These are phyloP conservation scores for Chiloscyllium plagiosum DNA, from an alignment of 2,113 vertebrate species.

Conservation along the genomic window DNA sequence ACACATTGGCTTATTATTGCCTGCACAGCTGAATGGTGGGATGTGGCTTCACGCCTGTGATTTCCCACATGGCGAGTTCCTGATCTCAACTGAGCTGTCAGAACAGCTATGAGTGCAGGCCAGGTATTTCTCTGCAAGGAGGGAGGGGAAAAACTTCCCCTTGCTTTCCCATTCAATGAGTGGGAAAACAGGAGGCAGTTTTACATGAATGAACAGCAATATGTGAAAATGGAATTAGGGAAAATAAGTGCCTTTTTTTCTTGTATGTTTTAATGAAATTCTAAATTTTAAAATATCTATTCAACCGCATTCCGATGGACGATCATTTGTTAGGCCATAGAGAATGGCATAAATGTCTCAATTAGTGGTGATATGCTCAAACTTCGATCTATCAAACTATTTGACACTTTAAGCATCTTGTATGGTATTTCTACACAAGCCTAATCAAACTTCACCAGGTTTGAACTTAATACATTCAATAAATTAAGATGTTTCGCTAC, in stretches of 20 bases:
- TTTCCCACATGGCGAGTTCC: conserved; percentile 38
- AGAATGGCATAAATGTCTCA: background rate
- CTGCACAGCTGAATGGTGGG: conserved; percentile 38
- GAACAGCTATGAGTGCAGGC: conserved; percentile 34
- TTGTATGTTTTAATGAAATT: background rate
- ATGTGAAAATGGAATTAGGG: background rate
- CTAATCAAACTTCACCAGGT: background rate
- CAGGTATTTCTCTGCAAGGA: conserved; percentile 27
- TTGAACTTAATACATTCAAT: background rate
- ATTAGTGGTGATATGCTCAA: background rate
- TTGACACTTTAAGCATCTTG: background rate
- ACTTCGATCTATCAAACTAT: background rate
- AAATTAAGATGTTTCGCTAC: background rate
- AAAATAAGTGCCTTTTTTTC: background rate
- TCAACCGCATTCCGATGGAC: background rate
- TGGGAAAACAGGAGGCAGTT: conserved; percentile 7
- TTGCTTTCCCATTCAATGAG: background rate
- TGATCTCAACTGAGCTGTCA: conserved; percentile 37
- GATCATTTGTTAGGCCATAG: background rate
- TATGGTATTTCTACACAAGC: background rate
- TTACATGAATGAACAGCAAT: background rate
- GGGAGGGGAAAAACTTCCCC: conserved; percentile 30
- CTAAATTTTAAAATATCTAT: background rate
- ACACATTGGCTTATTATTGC: conserved; percentile 36
- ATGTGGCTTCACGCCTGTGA: conserved; percentile 38